Evolutionary conservation across 2,113 vertebrate genomes (phyloP), one percentile per base, ranked within the genome.

Genomic region (Atrichornis clamosus): DNA sequence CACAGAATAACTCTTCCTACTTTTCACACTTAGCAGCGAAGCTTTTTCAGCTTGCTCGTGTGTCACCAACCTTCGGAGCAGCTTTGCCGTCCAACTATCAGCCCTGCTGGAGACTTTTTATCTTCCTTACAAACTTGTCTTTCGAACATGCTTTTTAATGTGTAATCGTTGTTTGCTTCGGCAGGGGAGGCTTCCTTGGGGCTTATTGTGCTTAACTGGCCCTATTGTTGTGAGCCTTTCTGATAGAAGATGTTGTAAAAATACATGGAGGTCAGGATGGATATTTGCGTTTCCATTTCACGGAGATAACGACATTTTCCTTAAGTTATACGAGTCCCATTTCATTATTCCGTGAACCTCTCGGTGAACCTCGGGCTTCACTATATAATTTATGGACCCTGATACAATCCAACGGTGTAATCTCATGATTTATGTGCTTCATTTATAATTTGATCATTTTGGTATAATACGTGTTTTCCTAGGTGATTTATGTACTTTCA

Each of bases 401-500:
- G 97, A 98, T 97, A 98, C 93, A 97, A 98, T 97, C 97, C 96
- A 96, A 89, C 35, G 27, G 93, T 75, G 89, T 98, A 98, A 98
- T 97, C 98, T 97, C 95, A 53, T 98, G 98, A 98, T 98, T 98
- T 98, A 98, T 98, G 97, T 96, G 97, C 97, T 98, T 98, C 98
- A 98, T 98, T 98, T 98, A 97, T 98, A 98, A 98, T 98, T 98
- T 98, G 98, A 98, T 98, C 97, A 98, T 97, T 98, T 98, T 6
- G 2, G 91, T 90, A 96, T 97, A 98, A 98, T 97, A 83, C 79
- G 52, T 97, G 97, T 98, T 98, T 98, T 98, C 95, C 97, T 92
- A n/a, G 90, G 93, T 98, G 98, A 98, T 98, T 98, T 98, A 98
- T 98, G 96, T 90, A 97, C 97, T 97, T 97, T 97, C 93, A 92